Base-by-base conservation (phyloP, 1,140 invertebrate genomes). In the Formica exsecta region DNA sequence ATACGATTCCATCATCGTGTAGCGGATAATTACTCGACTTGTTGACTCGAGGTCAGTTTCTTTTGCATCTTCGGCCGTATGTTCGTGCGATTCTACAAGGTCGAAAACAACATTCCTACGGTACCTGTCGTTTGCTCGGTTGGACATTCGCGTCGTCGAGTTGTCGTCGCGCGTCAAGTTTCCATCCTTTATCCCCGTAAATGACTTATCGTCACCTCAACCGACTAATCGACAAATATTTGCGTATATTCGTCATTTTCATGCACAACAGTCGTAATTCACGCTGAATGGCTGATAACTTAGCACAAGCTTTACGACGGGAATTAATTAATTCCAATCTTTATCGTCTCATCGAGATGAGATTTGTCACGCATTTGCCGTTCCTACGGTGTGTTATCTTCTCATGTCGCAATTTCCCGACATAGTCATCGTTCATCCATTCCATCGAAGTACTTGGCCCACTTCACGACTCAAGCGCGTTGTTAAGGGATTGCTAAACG, bases 361-460 rank as follows among this genome's bases (percentile, higher is more conserved):
- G 79, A 83, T 74, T 74, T 70, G 65, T 80, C 77, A 70, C 48
- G 48, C 65, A n/a, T 71, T 54, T 8, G 36, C n/a, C 36, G 16
- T 29, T 59, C 11, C 13, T 36, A 48, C 16, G 36, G 19, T 65
- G 66, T 13, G 73, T 87, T 86, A 83, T 84, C n/a, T n/a, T n/a
- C 9, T 44, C 11, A 41, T 93, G 91, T 92, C 90, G 92, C 88
- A 93, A 92, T 48, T n/a, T n/a, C 25, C 36, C 36, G 54, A 83
- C 79, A 91, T 91, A 94, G 92, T 94, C 94, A 94, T 93, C 93
- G 92, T 73, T 91, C 89, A 86, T 86, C 90, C 74, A 93, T 75
- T 89, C 75, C 77, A 64, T 57, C 68, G 48, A 88, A 95, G 92
- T 94, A 94, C 94, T 95, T 95, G 94, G 94, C 94, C 94, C 93